These are phyloP conservation scores for Leptura quadrifasciata DNA, from an alignment of 2,888 invertebrate species.

Conservation along the genomic window DNA sequence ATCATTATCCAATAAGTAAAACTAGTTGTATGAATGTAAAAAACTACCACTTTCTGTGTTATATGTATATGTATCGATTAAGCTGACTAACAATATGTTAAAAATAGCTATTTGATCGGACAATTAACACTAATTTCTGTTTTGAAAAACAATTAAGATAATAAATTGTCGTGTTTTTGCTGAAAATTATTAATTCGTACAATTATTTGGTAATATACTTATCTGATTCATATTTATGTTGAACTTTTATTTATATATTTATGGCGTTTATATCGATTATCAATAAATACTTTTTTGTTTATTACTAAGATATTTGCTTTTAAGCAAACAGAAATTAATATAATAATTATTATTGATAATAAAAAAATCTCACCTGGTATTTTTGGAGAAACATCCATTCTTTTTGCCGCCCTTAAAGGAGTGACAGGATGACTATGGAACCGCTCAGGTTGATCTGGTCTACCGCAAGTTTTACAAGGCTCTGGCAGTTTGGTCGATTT, in stretches of 20 bases:
- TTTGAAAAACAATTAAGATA: neutral
- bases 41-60: neutral
- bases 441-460: conserved; percentile 82
- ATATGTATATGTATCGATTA: neutral
- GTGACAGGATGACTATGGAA: conserved; percentile 77
- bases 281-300: neutral
- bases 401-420: conserved; percentile 29
- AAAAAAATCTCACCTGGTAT: conserved; percentile 55
- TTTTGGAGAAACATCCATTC: conserved; percentile 52
- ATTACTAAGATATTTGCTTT: neutral
- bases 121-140: neutral
- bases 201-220: neutral
- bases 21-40: neutral
- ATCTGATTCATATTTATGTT: too few species aligned
- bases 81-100: neutral
- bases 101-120: neutral
- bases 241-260: too few species aligned
- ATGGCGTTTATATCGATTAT: too few species aligned
- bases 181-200: neutral
- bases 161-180: neutral
- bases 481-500: conserved; percentile 71
- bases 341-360: neutral
- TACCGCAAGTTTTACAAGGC: conserved; percentile 81
- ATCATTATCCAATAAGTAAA: conserved; percentile 25
- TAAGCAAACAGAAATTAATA: neutral